These are phyloP conservation scores for Aromia moschata DNA, from an alignment of 2,888 invertebrate genomes.

Conservation along the genomic window DNA sequence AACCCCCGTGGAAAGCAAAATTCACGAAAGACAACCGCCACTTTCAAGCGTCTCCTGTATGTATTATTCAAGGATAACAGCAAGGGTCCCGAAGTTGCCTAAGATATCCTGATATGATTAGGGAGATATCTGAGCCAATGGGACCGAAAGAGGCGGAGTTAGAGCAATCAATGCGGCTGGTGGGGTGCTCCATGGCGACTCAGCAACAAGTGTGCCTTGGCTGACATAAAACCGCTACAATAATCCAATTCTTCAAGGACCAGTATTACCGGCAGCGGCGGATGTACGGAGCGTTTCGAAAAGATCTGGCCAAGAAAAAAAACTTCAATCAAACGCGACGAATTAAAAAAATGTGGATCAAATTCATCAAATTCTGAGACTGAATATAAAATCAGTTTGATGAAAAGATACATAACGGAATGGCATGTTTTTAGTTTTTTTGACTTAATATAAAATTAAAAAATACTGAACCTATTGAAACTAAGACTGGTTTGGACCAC, in stretches of 20 bases:
- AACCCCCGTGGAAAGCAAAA: too few relatives aligned
- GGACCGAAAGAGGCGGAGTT: constrained; percentile 56
- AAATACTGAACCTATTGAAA: too few relatives aligned
- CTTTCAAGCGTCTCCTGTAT: constrained; percentile 20
- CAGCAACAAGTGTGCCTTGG: constrained; percentile 56
- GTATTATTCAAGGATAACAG: constrained; percentile 29
- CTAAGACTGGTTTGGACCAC: too few relatives aligned
- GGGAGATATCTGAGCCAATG: constrained; percentile 56
- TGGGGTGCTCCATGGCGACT: constrained; percentile 55
- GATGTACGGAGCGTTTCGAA: too few relatives aligned
- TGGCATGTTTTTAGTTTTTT: too few relatives aligned
- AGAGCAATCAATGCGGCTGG: constrained; percentile 57
- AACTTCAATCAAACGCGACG: too few relatives aligned
- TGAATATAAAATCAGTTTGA: too few relatives aligned
- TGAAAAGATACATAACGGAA: too few relatives aligned
- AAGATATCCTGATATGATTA: constrained; percentile 56
- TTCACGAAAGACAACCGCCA: neutral
- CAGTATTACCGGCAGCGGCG: constrained; percentile 14
- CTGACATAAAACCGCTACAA: constrained; percentile 31
- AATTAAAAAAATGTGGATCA: too few relatives aligned
- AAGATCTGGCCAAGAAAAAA: too few relatives aligned
- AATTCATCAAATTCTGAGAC: too few relatives aligned
- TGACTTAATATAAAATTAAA: too few relatives aligned
- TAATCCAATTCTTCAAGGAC: constrained; percentile 45
- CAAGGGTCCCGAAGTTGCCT: constrained; percentile 33